These are phyloP conservation scores for Diaprepes abbreviatus DNA, from an alignment of 2,888 invertebrate genomes.

Conservation along the genomic window DNA sequence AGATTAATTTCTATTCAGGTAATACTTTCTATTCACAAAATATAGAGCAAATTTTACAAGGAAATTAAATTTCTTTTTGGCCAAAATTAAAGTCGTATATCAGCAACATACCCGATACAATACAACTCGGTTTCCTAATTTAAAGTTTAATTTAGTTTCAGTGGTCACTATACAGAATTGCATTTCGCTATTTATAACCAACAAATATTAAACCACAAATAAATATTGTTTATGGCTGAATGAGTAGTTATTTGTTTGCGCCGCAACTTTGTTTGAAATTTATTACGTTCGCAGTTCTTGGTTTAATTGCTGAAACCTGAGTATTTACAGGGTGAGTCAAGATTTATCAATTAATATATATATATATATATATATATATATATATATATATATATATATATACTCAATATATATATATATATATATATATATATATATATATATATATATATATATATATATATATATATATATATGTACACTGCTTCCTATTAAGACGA, in stretches of 20 bases:
- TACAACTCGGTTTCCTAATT: conserved; percentile 25
- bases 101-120: conserved; percentile 21
- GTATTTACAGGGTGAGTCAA: no score
- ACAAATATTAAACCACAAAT: conserved; percentile 21
- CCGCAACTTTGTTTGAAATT: not conserved
- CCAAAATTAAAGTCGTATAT: conserved; percentile 12
- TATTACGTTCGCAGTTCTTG: not conserved
- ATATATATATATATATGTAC: no score
- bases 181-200: conserved; percentile 11
- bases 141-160: conserved; percentile 34
- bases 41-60: not conserved
- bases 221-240: conserved; percentile 2
- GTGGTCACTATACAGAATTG: conserved; percentile 11
- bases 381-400: no score
- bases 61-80: conserved; percentile 23
- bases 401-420: no score
- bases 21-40: no score
- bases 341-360: no score
- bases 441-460: no score
- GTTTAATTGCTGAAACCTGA: no score
- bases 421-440: no score
- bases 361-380: no score
- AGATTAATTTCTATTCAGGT: no score
- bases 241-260: not conserved
- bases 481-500: no score